A percentile compares a stretch with the other conserved stretches of the same genome.
phyloP scores from a whole-genome alignment of 2,888 invertebrate species.

The Caenorhabditis sp. region DNA sequence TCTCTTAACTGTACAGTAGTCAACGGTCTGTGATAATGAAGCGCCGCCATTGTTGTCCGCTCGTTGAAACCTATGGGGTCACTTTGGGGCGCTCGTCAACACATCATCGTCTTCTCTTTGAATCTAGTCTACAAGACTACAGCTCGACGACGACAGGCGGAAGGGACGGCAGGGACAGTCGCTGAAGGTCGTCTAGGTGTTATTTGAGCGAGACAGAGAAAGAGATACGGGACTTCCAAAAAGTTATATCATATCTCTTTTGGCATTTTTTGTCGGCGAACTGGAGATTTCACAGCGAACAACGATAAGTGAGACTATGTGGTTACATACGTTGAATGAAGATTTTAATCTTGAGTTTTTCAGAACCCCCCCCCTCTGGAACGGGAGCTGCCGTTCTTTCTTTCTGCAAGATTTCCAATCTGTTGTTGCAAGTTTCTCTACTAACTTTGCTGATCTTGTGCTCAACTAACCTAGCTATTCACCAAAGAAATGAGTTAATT shows the following conservation, averaged over 20 bases:
- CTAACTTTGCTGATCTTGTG: no score
- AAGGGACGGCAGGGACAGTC: not conserved
- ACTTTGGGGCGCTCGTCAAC: slow-evolving; percentile 1
- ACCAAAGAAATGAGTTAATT: no score
- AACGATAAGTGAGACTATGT: no score
- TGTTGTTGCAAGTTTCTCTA: no score
- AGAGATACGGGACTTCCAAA: not conserved
- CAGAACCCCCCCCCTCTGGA: no score
- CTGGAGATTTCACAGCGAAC: no score
- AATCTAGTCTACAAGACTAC: slow-evolving; percentile 9
- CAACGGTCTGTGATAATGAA: slow-evolving; percentile 1
- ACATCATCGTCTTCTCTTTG: not conserved
- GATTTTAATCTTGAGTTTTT: no score
- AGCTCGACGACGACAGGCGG: slow-evolving; percentile 2
- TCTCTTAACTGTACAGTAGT: not conserved
- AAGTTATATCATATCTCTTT: not conserved
- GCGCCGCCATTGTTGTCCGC: slow-evolving; percentile 6
- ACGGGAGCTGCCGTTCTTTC: no score
- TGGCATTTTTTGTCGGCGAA: not conserved
- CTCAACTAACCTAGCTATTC: no score
- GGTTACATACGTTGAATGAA: no score
- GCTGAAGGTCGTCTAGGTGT: slow-evolving; percentile 6
- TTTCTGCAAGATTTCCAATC: no score
- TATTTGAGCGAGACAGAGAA: not conserved
- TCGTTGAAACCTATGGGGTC: slow-evolving; percentile 3